Percentiles rank a stretch among this genome's conserved stretches.
These are phyloP conservation scores for Clytia hemisphaerica DNA, from an alignment of 30 jellyfish, hydroid and myxozoan genomes.

Conservation along the genomic window DNA sequence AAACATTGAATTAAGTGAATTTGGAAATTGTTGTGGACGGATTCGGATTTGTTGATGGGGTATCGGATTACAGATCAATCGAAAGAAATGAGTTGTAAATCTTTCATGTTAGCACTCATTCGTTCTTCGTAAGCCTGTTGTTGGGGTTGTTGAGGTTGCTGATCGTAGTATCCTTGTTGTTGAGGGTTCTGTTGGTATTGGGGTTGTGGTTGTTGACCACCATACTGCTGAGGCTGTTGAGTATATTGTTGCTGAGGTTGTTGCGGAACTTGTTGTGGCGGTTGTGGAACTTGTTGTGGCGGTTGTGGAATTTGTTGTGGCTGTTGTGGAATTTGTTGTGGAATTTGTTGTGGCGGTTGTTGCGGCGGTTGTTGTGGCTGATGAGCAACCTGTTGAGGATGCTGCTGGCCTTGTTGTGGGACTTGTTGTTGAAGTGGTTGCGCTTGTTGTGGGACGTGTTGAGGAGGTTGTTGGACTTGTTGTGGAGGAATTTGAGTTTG, in stretches of 20 bases:
- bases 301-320: constrained; percentile 5
- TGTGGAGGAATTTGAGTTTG: constrained; percentile 24
- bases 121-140: constrained; percentile 5
- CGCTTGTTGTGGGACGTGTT: constrained; percentile 21
- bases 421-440: constrained; percentile 25
- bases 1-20: too few relatives aligned
- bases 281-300: constrained; percentile 6
- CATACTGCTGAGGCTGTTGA: too few relatives aligned
- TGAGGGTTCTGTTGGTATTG: too few relatives aligned
- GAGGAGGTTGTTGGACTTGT: constrained; percentile 16
- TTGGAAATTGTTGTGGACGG: too few relatives aligned
- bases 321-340: constrained; percentile 17
- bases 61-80: constrained; percentile 12
- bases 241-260: too few relatives aligned
- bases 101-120: constrained; percentile 31
- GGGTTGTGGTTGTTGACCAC: too few relatives aligned
- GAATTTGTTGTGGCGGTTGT: constrained; percentile 21
- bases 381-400: constrained; percentile 21
- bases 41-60: too few relatives aligned
- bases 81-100: constrained; percentile 37
- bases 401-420: not conserved
- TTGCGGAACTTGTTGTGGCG: not conserved
- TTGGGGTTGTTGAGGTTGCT: constrained; percentile 6
- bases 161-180: too few relatives aligned
- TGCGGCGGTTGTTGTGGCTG: constrained; percentile 15